phyloP scores from a whole-genome alignment of 2,797 vertebrate genomes.

The Peromyscus melanophrys region DNA sequence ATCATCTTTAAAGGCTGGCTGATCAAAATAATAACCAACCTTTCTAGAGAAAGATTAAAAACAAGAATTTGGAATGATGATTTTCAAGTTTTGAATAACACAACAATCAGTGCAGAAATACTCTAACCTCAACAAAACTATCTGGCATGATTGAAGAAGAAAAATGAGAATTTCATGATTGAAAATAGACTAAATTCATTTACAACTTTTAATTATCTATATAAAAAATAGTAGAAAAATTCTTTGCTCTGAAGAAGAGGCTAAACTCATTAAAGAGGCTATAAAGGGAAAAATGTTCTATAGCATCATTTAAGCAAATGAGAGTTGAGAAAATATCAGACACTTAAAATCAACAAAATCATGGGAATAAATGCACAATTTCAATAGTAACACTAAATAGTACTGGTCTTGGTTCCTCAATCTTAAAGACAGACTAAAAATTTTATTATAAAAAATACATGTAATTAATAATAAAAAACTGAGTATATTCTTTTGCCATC shows the following conservation, averaged over 20 bases:
- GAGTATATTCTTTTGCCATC: no score
- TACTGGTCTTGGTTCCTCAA: neutral
- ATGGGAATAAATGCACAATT: neutral
- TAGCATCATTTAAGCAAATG: neutral
- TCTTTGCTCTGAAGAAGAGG: neutral
- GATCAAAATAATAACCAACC: neutral
- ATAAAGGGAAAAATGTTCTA: neutral
- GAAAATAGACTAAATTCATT: no score
- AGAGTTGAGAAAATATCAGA: neutral
- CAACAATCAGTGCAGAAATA: neutral
- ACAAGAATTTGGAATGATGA: neutral
- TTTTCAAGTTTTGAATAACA: neutral
- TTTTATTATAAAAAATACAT: neutral
- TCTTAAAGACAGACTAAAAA: neutral
- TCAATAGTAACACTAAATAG: neutral
- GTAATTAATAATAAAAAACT: neutral
- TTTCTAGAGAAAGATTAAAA: neutral
- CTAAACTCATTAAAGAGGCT: neutral
- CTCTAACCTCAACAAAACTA: no score
- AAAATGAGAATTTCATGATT: no score
- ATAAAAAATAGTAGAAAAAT: neutral
- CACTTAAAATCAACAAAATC: neutral
- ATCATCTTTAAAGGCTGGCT: neutral
- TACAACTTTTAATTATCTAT: neutral
- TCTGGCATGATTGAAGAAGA: no score